phyloP scores from a whole-genome alignment of 2,113 vertebrate genomes.

The Podarcis muralis region DNA sequence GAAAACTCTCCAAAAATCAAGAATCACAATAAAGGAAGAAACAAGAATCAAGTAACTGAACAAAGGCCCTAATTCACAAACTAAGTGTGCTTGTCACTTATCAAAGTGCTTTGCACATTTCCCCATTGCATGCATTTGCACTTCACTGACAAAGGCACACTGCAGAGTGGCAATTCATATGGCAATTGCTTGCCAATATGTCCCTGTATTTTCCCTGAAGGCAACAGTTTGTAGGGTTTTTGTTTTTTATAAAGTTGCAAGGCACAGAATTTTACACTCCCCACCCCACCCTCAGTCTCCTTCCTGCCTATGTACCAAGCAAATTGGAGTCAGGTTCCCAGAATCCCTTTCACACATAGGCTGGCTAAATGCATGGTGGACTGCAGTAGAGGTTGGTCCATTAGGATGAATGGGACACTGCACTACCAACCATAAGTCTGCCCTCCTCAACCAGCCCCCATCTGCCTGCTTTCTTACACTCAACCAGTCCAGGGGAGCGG shows the following conservation, averaged over 20 bases:
- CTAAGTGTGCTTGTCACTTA: slow-evolving; percentile 46
- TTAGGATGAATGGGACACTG: no score
- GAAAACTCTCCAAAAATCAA: slow-evolving; percentile 63
- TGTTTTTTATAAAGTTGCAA: neutral
- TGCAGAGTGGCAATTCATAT: slow-evolving; percentile 17
- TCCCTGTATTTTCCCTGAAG: slow-evolving; percentile 12
- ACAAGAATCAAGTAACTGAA: slow-evolving; percentile 57
- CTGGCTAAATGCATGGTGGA: no score
- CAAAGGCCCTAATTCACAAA: slow-evolving; percentile 62
- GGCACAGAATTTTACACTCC: neutral
- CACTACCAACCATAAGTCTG: no score
- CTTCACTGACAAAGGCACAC: neutral
- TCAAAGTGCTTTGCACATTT: slow-evolving; percentile 47
- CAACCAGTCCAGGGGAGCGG: no score
- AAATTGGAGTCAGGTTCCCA: no score
- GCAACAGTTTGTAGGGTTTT: neutral
- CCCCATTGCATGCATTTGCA: slow-evolving; percentile 35
- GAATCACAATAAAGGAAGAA: slow-evolving; percentile 70
- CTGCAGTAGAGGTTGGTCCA: no score
- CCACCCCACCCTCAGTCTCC: neutral
- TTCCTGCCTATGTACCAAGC: no score
- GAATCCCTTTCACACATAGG: no score
- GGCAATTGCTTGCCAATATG: slow-evolving; percentile 22
- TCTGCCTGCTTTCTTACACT: no score
- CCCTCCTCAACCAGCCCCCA: no score